Evolutionary conservation across 2,113 vertebrate genomes (phyloP), one percentile per base, ranked within the genome.

Genomic region (Fregetta grallaria): DNA sequence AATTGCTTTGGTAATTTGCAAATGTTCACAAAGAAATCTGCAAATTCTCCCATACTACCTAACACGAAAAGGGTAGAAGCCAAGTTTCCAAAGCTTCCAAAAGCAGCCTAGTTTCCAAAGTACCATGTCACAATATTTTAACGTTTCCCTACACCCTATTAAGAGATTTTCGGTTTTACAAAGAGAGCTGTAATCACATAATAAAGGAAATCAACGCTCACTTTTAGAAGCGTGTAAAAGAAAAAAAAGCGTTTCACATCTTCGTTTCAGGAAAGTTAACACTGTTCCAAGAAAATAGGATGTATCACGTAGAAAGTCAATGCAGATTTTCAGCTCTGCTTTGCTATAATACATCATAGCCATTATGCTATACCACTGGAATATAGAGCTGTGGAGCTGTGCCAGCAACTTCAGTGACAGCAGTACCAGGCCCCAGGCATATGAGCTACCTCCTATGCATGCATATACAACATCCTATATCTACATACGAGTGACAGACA

Each of bases 21-120:
- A 97, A 98, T 90, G 94, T 96, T 95, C 96, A 63, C 74, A 77
- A 96, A 78, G 94, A 97, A 97, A 95, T 94, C 76, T 96, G 90
- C 87, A 98, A 96, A 94, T 94, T 93, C 75, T 80, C 58, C 70
- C 52, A 42, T 45, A 42, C n/a, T 89, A n/a, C 82, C 83, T 58
- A 88, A 55, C 25, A 61, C 5, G 2, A 34, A 38, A 94, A 95
- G 36, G 17, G 82, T 21, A 83, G 45, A 79, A 67, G 68, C 83
- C 90, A 92, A 83, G 79, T 27, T 80, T 42, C 53, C 74, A 86
- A 77, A 85, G 85, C 78, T 92, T 82, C 85, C 63, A 70, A 74
- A 92, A 90, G 78, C 83, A 88, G 45, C 50, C 89, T 82, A 20
- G 52, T 50, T 94, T 50, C 79, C 88, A 47, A 82, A 70, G 56